phyloP scores from a whole-genome alignment of 2,888 invertebrate species.

The Lithophane socia region DNA sequence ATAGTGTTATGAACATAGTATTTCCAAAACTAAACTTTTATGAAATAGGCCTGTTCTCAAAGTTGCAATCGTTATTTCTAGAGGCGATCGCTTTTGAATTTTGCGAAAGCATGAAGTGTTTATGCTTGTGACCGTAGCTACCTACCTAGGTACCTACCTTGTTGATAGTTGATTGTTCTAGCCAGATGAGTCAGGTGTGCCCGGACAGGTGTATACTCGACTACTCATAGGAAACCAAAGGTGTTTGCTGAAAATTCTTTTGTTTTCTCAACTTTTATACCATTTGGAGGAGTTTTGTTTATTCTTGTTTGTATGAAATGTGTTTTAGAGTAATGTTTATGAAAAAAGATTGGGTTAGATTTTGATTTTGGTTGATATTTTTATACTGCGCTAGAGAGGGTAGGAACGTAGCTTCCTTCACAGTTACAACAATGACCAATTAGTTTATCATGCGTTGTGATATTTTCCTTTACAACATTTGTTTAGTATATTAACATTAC shows the following conservation, averaged over 20 bases:
- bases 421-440: not conserved
- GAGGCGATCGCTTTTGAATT: not conserved
- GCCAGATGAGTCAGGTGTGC: constrained; percentile 54
- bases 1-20: not conserved
- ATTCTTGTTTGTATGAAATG: constrained; percentile 8
- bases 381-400: not conserved
- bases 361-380: not conserved
- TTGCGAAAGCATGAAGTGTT: not conserved
- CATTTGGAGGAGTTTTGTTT: constrained; percentile 18
- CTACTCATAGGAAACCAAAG: constrained; percentile 24
- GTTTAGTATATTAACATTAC: not conserved
- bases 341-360: not conserved
- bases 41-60: not conserved
- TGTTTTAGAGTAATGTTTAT: not conserved
- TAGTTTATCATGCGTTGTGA: not conserved
- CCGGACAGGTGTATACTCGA: constrained; percentile 39
- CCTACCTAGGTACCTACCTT: constrained; percentile 19
- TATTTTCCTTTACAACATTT: not conserved
- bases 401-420: not conserved
- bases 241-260: constrained; percentile 42
- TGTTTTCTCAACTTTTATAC: constrained; percentile 24
- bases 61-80: not conserved
- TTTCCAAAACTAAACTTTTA: not conserved
- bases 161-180: constrained; percentile 60
- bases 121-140: not conserved